Percentiles rank a stretch among this genome's conserved stretches.
Evolutionary conservation across 2,113 vertebrate species (phyloP).

Genomic region (Prunella himalayana): DNA sequence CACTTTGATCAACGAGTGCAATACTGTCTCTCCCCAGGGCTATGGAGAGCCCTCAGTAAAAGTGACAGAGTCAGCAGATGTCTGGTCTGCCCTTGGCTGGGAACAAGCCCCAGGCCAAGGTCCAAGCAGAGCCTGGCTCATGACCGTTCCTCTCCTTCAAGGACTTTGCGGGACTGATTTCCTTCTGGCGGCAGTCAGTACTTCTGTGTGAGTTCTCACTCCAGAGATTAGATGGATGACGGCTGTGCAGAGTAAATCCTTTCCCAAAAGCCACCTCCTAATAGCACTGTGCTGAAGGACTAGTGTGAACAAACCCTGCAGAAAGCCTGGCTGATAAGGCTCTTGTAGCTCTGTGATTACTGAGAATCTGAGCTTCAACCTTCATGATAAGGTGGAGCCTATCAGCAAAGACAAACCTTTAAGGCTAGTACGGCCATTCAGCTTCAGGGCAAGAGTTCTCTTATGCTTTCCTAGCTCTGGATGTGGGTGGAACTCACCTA

Average conservation of each 20-base stretch:
- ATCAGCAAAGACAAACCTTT: neutral
- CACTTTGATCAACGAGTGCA: neutral
- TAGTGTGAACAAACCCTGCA: neutral
- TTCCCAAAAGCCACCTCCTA: neutral
- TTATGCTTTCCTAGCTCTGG: neutral
- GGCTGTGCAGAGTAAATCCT: neutral
- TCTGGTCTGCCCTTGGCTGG: neutral
- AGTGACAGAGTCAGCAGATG: neutral
- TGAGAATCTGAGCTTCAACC: neutral
- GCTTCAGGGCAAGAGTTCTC: neutral
- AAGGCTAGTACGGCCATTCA: neutral
- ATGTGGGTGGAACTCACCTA: fast-evolving
- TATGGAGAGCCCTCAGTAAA: neutral
- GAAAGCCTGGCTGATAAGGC: neutral
- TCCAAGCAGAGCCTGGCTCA: conserved; percentile 2
- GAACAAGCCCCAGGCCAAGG: neutral
- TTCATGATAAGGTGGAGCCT: neutral
- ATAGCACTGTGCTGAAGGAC: neutral
- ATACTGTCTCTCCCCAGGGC: neutral
- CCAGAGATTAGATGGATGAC: neutral
- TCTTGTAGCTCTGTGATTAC: neutral
- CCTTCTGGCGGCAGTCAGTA: neutral
- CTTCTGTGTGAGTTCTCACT: neutral
- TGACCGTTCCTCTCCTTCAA: neutral
- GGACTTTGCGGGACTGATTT: neutral